phyloP scores from a whole-genome alignment of 2,113 vertebrate genomes.

The Gallinago media region DNA sequence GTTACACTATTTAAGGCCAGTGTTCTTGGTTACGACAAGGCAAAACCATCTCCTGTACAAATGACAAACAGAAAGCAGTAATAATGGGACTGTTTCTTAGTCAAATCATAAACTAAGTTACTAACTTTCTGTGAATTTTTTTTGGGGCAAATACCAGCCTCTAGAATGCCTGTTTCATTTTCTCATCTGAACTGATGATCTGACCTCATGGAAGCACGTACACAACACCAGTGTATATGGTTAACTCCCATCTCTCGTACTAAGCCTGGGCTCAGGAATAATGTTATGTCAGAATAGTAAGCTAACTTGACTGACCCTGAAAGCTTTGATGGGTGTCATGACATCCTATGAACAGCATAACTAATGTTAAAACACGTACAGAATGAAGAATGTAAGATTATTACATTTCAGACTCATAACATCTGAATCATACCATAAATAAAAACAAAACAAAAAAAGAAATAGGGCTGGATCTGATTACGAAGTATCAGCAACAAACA shows the following conservation, averaged over 20 bases:
- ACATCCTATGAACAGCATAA: not conserved
- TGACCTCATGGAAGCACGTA: not conserved
- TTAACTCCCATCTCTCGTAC: not conserved
- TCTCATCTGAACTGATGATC: not conserved
- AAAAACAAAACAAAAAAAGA: not conserved
- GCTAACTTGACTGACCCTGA: not conserved
- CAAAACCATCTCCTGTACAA: not conserved
- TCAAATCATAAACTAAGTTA: not conserved
- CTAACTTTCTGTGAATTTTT: not conserved
- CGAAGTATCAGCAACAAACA: not conserved
- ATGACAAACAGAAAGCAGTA: not conserved
- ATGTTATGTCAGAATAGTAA: not conserved
- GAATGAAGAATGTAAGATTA: not conserved
- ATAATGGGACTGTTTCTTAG: not conserved
- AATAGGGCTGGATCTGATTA: not conserved
- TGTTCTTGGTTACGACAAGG: not conserved
- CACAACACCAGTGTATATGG: rapidly evolving
- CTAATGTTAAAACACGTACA: not conserved
- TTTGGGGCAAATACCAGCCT: not conserved
- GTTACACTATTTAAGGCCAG: not conserved
- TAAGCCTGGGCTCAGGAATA: not conserved
- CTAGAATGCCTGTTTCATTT: not conserved
- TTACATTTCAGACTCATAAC: not conserved
- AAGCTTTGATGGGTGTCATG: not conserved
- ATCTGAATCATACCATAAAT: not conserved